Percentiles rank a stretch among this genome's conserved stretches.
These are phyloP conservation scores for Crambe crambe DNA, from an alignment of 37 sponge, comb jelly and placozoan genomes.

Conservation along the genomic window DNA sequence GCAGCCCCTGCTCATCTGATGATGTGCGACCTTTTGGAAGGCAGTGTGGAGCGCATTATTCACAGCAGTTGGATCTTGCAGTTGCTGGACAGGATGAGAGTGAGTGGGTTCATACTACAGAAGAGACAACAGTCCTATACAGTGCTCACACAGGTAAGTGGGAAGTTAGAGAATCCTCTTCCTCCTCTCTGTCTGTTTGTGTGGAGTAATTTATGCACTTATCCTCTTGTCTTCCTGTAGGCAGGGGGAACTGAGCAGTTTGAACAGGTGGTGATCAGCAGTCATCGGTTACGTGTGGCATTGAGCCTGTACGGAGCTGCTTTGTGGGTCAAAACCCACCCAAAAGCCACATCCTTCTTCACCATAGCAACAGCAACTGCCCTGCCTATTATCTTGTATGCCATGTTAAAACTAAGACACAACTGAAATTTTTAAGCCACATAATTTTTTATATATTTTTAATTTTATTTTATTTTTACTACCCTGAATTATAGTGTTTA, in stretches of 20 bases:
- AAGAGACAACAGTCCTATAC: slow-evolving; percentile 56
- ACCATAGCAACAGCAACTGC: slow-evolving; percentile 5
- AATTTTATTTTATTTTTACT: background rate
- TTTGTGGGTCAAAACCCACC: slow-evolving; percentile 12
- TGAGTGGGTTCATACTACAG: slow-evolving; percentile 29
- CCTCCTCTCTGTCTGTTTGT: background rate
- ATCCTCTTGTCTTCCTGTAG: slow-evolving; percentile 18
- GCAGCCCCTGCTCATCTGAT: slow-evolving; percentile 62
- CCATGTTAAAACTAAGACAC: background rate
- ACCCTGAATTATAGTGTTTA: background rate
- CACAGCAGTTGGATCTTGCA: slow-evolving; percentile 49
- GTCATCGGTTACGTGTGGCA: slow-evolving; percentile 37
- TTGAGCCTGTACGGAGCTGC: slow-evolving; percentile 11
- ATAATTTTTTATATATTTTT: background rate
- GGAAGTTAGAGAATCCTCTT: too few relatives aligned
- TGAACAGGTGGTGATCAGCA: slow-evolving; percentile 64
- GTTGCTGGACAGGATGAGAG: slow-evolving; percentile 32
- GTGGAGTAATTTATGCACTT: background rate
- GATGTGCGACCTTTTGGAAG: slow-evolving; percentile 80
- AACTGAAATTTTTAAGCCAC: background rate
- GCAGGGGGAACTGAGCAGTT: slow-evolving; percentile 64
- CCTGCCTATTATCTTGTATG: background rate
- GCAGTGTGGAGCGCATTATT: slow-evolving; percentile 75
- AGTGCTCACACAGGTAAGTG: slow-evolving; percentile 62
- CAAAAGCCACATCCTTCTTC: background rate